A percentile compares a stretch with the other conserved stretches of the same genome.
Evolutionary conservation across 2,888 invertebrate species (phyloP).

Genomic region (Amaurobius ferox): DNA sequence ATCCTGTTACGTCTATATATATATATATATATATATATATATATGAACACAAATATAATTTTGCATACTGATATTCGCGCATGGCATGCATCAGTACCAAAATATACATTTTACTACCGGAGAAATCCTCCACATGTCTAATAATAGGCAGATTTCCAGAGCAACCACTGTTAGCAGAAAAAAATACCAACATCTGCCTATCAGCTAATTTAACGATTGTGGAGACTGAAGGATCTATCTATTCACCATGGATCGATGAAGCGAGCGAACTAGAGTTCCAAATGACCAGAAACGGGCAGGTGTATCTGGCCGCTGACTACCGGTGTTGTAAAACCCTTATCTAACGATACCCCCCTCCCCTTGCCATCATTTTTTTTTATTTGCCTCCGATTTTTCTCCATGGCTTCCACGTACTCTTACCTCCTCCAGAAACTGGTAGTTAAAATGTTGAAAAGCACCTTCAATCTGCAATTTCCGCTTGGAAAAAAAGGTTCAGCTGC

Average conservation of each 20-base stretch:
- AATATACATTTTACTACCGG: too few species aligned
- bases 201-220: conserved; percentile 61
- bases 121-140: neutral
- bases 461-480: conserved; percentile 65
- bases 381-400: conserved; percentile 4
- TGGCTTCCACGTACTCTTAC: conserved; percentile 33
- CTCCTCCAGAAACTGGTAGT: conserved; percentile 58
- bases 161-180: neutral
- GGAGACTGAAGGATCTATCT: neutral
- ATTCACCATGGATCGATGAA: conserved; percentile 29
- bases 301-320: conserved; percentile 60
- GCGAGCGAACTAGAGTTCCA: conserved; percentile 34
- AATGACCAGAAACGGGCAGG: conserved; percentile 61
- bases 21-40: too few species aligned
- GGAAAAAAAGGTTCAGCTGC: conserved; percentile 45
- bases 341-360: conserved; percentile 14
- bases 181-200: conserved; percentile 50
- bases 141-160: neutral
- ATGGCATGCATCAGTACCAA: too few species aligned
- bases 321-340: conserved; percentile 40
- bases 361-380: neutral
- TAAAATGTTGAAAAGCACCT: conserved; percentile 55
- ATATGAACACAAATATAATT: too few species aligned
- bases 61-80: too few species aligned
- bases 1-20: too few species aligned